Conservation (phyloP, 2,797 vertebrate species). For the Eidolon dupreanum region DNA sequence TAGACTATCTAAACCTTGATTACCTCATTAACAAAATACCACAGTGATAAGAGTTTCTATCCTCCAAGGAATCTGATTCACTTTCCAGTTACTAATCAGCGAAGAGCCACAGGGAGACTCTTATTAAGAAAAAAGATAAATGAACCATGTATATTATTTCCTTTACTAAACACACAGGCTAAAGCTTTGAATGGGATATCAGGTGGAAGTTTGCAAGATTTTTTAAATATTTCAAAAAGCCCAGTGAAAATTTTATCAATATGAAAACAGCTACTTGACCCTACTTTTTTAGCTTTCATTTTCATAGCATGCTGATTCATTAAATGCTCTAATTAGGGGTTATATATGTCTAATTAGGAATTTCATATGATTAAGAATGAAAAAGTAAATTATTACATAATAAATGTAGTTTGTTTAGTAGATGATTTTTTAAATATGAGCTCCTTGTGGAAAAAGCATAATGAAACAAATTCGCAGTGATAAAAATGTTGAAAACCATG, state of each 20-base stretch:
- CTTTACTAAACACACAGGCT: background rate
- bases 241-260: slow-evolving; percentile 16
- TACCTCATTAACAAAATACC: slow-evolving; percentile 57
- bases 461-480: background rate
- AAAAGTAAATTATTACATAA: slow-evolving; percentile 7
- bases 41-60: background rate
- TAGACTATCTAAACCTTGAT: background rate
- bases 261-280: background rate
- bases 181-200: background rate
- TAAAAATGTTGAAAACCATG: background rate
- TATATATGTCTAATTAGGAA: slow-evolving; percentile 4
- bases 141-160: slow-evolving; percentile 20
- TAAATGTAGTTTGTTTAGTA: slow-evolving; percentile 39
- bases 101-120: slow-evolving; percentile 15
- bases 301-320: slow-evolving; percentile 12
- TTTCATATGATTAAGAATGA: slow-evolving; percentile 2
- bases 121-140: slow-evolving; percentile 4
- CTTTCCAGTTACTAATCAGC: background rate
- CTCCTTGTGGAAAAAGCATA: background rate
- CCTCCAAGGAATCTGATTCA: background rate
- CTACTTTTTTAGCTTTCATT: slow-evolving; percentile 15
- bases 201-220: background rate
- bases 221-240: slow-evolving; percentile 27
- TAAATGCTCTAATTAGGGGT: slow-evolving; percentile 21
- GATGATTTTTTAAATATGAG: background rate